A percentile compares a stretch with the other conserved stretches of the same genome.
Conservation (phyloP, 1,140 invertebrate species). For the Nixonia krombeini region DNA sequence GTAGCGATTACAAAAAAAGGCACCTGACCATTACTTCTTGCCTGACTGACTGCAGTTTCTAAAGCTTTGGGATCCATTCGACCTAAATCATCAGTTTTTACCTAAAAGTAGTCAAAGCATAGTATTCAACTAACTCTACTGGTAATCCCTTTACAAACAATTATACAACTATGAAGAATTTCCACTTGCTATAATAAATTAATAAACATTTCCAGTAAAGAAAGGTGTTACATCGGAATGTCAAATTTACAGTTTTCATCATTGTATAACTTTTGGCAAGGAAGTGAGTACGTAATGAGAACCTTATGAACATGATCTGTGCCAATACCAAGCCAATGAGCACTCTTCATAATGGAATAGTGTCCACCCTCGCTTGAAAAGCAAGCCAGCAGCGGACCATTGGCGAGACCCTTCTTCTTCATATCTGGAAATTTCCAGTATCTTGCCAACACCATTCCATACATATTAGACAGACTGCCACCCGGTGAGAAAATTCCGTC, state of each 20-base stretch:
- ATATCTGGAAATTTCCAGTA: constrained; percentile 80
- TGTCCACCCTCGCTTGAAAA: constrained; percentile 89
- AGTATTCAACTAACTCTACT: no score
- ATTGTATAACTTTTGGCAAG: no score
- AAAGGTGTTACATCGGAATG: no score
- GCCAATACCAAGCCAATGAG: constrained; percentile 87
- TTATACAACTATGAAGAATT: no score
- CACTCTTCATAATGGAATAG: constrained; percentile 88
- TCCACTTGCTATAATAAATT: no score
- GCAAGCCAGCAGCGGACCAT: constrained; percentile 75
- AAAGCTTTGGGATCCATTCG: constrained; percentile 77
- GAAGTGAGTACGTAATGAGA: no score
- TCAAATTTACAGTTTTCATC: no score
- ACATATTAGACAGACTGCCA: constrained; percentile 91
- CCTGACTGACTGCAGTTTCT: constrained; percentile 70
- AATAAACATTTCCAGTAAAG: constrained; percentile 1
- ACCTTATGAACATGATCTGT: constrained; percentile 74
- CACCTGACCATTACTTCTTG: constrained; percentile 65
- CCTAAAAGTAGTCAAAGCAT: constrained; percentile 69
- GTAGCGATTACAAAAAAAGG: constrained; percentile 83
- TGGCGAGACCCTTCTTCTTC: constrained; percentile 79
- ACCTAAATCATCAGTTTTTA: constrained; percentile 79
- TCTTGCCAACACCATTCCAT: constrained; percentile 85
- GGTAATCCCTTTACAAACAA: no score
- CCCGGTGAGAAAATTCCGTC: constrained; percentile 86